A percentile compares a stretch with the other conserved stretches of the same genome.
Evolutionary conservation across 2,888 invertebrate species (phyloP).

Genomic region (Anticlea derivata): DNA sequence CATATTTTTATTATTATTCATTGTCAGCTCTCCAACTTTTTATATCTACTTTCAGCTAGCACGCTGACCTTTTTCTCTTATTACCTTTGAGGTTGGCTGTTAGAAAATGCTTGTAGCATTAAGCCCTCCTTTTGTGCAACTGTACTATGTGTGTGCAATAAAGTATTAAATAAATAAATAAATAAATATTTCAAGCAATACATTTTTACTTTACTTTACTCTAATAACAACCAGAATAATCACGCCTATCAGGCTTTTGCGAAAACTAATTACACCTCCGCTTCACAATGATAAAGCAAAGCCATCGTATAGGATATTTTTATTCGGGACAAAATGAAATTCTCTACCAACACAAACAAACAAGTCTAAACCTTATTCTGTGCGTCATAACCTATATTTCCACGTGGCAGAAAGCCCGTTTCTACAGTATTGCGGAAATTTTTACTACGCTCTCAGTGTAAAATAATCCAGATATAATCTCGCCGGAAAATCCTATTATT

Average conservation of each 20-base stretch:
- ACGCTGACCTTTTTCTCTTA: too few relatives aligned
- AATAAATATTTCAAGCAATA: too few relatives aligned
- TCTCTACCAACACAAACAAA: slow-evolving; percentile 42
- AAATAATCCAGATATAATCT: slow-evolving; percentile 82
- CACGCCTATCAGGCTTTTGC: slow-evolving; percentile 53
- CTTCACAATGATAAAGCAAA: slow-evolving; percentile 83
- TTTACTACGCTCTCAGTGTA: slow-evolving; percentile 69
- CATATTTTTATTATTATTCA: too few relatives aligned
- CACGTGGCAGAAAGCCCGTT: slow-evolving; percentile 8
- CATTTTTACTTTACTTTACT: too few relatives aligned
- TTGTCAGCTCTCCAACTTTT: too few relatives aligned
- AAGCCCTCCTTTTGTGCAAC: too few relatives aligned
- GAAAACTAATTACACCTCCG: slow-evolving; percentile 81
- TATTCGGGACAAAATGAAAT: slow-evolving; percentile 81
- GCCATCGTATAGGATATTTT: slow-evolving; percentile 81
- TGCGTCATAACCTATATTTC: slow-evolving; percentile 5
- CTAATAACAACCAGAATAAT: slow-evolving; percentile 61
- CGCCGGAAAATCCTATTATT: slow-evolving; percentile 80
- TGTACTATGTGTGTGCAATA: too few relatives aligned
- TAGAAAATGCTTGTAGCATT: too few relatives aligned
- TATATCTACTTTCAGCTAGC: too few relatives aligned
- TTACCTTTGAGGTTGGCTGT: too few relatives aligned
- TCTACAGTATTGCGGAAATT: slow-evolving; percentile 52
- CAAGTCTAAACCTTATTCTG: slow-evolving; percentile 37
- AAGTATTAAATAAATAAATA: too few relatives aligned